A percentile compares a stretch with the other conserved stretches of the same genome.
Evolutionary conservation across 2,797 vertebrate species (phyloP).

Genomic region (Tragelaphus oryx): DNA sequence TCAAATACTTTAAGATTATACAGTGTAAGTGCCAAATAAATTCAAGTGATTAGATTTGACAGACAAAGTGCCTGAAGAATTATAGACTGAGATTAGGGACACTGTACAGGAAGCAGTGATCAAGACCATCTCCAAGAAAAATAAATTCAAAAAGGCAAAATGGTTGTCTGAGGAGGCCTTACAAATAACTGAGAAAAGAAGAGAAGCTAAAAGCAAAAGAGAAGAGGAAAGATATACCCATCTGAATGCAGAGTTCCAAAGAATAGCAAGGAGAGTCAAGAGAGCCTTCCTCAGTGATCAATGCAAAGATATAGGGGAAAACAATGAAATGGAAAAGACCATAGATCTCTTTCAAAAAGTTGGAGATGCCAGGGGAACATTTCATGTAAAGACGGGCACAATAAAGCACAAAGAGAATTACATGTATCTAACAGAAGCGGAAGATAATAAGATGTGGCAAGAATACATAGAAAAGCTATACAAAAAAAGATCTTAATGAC

Average conservation of each 20-base stretch:
- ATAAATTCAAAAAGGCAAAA: neutral
- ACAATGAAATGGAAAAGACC: neutral
- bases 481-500: neutral
- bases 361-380: neutral
- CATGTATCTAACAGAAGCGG: neutral
- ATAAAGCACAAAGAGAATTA: neutral
- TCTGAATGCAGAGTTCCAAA: neutral
- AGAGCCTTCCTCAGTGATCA: neutral
- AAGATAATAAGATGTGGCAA: neutral
- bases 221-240: neutral
- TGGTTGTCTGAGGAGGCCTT: neutral
- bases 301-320: neutral
- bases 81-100: neutral
- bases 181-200: neutral
- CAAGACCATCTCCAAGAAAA: neutral
- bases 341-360: neutral
- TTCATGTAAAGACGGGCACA: neutral
- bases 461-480: neutral
- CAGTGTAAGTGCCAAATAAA: neutral
- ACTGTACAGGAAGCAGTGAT: neutral
- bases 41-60: neutral
- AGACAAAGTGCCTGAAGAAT: neutral
- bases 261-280: neutral
- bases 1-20: neutral
- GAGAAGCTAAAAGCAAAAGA: neutral